Evolutionary conservation across 92 coral and sea anemone genomes (phyloP).

Genomic region (Bergia sp.): DNA sequence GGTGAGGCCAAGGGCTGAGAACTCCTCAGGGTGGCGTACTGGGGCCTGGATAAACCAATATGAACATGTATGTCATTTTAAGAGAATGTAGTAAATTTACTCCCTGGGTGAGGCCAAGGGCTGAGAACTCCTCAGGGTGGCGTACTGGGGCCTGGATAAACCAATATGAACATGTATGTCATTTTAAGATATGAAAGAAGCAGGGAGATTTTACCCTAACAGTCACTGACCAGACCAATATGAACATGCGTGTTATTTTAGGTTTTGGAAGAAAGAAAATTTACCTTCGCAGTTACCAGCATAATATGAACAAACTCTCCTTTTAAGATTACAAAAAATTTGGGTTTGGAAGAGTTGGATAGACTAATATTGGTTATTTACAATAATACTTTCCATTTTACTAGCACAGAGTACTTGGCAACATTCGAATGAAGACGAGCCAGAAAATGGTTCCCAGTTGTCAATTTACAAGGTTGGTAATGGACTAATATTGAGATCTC

Average conservation of each 20-base stretch:
- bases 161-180: background rate
- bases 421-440: no score
- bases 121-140: constrained; percentile 90
- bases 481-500: no score
- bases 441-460: no score
- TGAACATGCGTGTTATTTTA: background rate
- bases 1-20: constrained; percentile 88
- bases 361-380: background rate
- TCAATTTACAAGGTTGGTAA: no score
- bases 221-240: background rate
- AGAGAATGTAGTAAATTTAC: no score
- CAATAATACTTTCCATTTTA: background rate
- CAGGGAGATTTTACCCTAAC: background rate
- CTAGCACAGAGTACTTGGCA: no score
- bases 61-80: no score
- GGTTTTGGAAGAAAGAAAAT: background rate
- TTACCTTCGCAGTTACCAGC: background rate
- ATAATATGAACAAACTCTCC: background rate
- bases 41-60: constrained; percentile 74
- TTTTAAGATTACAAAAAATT: background rate
- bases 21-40: constrained; percentile 92
- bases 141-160: constrained; percentile 89
- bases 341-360: background rate
- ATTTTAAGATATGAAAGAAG: background rate
- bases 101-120: constrained; percentile 93